Percentiles rank a stretch among this genome's conserved stretches.
phyloP scores from a whole-genome alignment of 1,140 invertebrate species.

The Drosophila nasuta region DNA sequence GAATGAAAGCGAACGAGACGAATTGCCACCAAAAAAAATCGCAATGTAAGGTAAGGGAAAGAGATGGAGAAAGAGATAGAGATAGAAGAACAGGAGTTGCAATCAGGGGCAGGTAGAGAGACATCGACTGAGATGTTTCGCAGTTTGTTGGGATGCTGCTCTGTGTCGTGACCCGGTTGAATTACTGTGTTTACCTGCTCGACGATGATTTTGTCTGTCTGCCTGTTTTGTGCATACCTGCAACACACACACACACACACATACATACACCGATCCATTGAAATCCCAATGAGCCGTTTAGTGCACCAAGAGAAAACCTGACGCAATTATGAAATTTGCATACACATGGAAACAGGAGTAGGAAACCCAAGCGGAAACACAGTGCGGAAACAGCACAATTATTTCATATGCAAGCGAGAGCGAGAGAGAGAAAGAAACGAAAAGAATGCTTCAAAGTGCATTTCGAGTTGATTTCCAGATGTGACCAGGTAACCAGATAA shows the following conservation, averaged over 20 bases:
- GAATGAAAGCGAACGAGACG: neutral
- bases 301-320: neutral
- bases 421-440: neutral
- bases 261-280: neutral
- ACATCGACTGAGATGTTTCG: neutral
- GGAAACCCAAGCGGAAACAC: no score
- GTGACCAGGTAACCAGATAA: neutral
- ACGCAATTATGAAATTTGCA: slow-evolving; percentile 12
- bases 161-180: slow-evolving; percentile 1
- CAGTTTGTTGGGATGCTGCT: neutral
- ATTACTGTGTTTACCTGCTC: neutral
- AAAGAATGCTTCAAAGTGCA: neutral
- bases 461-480: neutral
- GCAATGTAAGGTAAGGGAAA: neutral
- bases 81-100: no score
- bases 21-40: no score
- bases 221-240: slow-evolving; percentile 7
- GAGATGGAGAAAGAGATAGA: neutral
- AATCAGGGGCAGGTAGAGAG: neutral
- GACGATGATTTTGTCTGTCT: neutral
- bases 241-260: no score
- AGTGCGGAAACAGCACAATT: no score
- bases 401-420: neutral
- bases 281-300: slow-evolving; percentile 7
- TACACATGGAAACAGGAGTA: neutral